Evolutionary conservation across 2,888 invertebrate species (phyloP).

Genomic region (Caenorhabditis sp.): DNA sequence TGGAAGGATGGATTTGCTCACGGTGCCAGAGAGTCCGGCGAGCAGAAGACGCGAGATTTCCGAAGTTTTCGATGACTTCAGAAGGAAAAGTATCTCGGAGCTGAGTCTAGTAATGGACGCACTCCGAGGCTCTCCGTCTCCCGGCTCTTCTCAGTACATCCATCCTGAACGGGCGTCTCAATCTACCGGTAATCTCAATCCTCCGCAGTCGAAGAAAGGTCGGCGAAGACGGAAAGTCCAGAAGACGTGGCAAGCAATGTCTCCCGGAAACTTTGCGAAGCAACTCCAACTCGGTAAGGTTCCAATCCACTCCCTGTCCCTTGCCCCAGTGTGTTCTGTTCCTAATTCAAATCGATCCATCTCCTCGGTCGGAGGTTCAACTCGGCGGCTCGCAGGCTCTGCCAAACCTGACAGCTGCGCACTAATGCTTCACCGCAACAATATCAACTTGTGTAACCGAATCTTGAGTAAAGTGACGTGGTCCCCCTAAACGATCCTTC

Average conservation of each 20-base stretch:
- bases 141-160: constrained; percentile 58
- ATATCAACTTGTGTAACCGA: constrained; percentile 37
- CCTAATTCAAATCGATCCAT: background rate
- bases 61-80: constrained; percentile 63
- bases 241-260: constrained; percentile 69
- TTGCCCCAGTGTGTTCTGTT: background rate
- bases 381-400: constrained; percentile 11
- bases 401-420: constrained; percentile 38
- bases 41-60: constrained; percentile 45
- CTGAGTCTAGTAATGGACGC: constrained; percentile 74
- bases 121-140: constrained; percentile 65
- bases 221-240: constrained; percentile 62
- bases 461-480: constrained; percentile 30
- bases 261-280: constrained; percentile 70
- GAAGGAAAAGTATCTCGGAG: constrained; percentile 72
- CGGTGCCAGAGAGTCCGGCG: constrained; percentile 62
- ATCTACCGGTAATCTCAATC: constrained; percentile 66
- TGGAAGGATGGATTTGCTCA: constrained; percentile 40
- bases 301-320: background rate
- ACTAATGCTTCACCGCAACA: constrained; percentile 32
- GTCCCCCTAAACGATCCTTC: background rate
- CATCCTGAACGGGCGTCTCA: constrained; percentile 66
- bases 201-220: constrained; percentile 56
- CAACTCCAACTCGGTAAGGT: constrained; percentile 71
- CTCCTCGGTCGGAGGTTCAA: no score